phyloP scores from a whole-genome alignment of 2,113 vertebrate species.

The Istiophorus platypterus region DNA sequence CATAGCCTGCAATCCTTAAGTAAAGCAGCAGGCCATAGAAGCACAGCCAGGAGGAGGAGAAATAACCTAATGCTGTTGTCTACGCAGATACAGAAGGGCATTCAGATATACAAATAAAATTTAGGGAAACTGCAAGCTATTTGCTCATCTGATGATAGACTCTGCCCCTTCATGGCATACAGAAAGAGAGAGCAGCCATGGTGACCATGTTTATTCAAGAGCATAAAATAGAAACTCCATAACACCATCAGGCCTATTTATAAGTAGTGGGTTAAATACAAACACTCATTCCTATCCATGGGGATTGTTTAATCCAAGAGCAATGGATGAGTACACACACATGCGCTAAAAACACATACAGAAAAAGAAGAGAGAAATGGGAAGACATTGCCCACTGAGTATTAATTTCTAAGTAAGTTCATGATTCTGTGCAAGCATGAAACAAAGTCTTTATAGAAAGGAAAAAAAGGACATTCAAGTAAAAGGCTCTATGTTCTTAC shows the following conservation, averaged over 20 bases:
- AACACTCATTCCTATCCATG: background rate
- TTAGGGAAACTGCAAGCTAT: conserved; percentile 16
- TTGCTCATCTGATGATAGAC: conserved; percentile 12
- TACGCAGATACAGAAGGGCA: conserved; percentile 21
- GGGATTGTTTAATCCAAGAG: conserved; percentile 11
- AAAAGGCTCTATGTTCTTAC: background rate
- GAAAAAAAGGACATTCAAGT: background rate
- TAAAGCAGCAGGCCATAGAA: conserved; percentile 49
- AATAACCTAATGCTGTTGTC: conserved; percentile 5
- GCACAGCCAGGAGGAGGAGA: conserved; percentile 31
- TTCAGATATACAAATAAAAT: conserved; percentile 35
- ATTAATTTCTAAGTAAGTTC: background rate
- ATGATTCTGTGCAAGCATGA: background rate
- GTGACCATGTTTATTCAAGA: conserved; percentile 53
- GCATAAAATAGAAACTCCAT: conserved; percentile 23
- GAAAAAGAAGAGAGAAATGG: background rate
- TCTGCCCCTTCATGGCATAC: conserved; percentile 34
- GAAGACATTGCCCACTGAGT: background rate
- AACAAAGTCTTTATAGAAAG: background rate
- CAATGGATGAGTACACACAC: background rate
- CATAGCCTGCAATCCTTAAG: conserved; percentile 39
- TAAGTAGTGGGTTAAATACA: conserved; percentile 45
- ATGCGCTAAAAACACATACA: background rate
- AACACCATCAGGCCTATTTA: conserved; percentile 45
- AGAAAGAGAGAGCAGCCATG: conserved; percentile 45